Evolutionary conservation across 2,797 vertebrate genomes (phyloP).

Genomic region (Cuculus canorus): DNA sequence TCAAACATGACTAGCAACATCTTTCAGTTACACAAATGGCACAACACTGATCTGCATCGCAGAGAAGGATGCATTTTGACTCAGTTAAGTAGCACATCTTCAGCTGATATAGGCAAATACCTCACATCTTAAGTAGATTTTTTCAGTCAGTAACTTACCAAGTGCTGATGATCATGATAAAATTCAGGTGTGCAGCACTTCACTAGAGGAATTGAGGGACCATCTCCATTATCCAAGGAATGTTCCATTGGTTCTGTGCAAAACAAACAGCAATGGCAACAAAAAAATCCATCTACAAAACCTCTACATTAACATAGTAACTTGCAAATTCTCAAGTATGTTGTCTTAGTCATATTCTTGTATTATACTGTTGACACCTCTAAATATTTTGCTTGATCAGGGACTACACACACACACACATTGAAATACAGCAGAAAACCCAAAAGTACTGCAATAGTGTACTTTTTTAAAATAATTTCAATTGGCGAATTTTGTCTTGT

Average conservation of each 20-base stretch:
- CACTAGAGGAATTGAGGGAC: constrained; percentile 82
- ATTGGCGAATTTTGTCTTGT: background rate
- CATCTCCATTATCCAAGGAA: constrained; percentile 88
- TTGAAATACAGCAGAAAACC: background rate
- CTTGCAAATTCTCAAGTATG: background rate
- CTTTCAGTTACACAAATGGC: background rate
- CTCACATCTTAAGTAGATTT: background rate
- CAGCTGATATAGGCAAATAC: background rate
- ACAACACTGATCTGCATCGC: background rate
- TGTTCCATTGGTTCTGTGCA: constrained; percentile 82
- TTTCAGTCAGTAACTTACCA: constrained; percentile 77
- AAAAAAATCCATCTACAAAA: background rate
- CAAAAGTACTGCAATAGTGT: accelerated
- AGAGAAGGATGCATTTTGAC: background rate
- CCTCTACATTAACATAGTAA: background rate
- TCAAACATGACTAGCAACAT: background rate
- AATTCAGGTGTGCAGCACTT: constrained; percentile 87
- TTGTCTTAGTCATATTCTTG: background rate
- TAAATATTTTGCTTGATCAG: background rate
- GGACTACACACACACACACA: background rate
- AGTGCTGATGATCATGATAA: constrained; percentile 82
- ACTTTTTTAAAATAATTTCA: background rate
- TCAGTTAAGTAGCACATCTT: background rate
- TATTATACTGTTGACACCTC: background rate
- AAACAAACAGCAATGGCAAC: background rate